Evolutionary conservation across 2,113 vertebrate genomes (phyloP).

Genomic region (Athene noctua): DNA sequence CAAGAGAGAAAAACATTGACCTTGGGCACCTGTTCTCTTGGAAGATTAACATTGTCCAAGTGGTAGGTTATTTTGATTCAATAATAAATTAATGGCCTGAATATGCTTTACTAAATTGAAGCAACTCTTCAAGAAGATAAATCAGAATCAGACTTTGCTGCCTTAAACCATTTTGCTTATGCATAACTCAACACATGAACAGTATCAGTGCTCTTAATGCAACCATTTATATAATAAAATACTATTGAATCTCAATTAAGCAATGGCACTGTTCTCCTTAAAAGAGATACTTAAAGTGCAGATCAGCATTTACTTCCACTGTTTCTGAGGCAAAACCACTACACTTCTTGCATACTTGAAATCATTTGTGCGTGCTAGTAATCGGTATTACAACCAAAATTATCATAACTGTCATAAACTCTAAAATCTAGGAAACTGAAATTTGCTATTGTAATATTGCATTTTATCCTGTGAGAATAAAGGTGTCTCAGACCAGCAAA

Average conservation of each 20-base stretch:
- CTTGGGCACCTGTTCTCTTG: background rate
- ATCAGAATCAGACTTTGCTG: background rate
- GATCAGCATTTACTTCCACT: background rate
- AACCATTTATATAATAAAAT: background rate
- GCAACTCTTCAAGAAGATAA: background rate
- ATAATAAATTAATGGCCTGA: background rate
- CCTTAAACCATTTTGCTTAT: background rate
- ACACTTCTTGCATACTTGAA: rapidly evolving
- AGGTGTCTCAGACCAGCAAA: background rate
- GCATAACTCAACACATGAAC: background rate
- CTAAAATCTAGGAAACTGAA: background rate
- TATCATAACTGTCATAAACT: background rate
- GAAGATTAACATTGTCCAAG: background rate
- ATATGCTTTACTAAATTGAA: background rate
- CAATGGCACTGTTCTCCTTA: background rate
- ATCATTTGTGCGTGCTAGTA: background rate
- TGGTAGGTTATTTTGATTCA: background rate
- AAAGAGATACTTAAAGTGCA: background rate
- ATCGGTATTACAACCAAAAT: background rate
- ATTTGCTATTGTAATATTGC: background rate
- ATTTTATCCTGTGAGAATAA: background rate
- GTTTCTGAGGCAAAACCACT: background rate
- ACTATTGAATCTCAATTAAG: background rate
- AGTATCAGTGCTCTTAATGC: background rate
- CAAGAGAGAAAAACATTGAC: background rate